phyloP scores from a whole-genome alignment of 2,888 invertebrate genomes.

The Pantelozetes paolii region DNA sequence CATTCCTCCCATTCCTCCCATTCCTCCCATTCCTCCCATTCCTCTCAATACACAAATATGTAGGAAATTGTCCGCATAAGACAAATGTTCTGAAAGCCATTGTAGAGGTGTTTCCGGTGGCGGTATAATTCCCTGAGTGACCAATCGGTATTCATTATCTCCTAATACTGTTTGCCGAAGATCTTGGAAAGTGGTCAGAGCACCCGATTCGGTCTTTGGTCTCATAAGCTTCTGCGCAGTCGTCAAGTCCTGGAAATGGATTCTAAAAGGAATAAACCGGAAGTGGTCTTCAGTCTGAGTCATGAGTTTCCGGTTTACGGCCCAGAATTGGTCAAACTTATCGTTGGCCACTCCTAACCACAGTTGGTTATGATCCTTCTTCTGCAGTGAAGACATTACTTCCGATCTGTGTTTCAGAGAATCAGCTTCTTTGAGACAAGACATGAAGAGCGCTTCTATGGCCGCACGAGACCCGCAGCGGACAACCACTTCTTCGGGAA shows the following conservation, averaged over 20 bases:
- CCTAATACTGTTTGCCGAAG: background rate
- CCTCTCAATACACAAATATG: slow-evolving; percentile 69
- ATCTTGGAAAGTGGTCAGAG: slow-evolving; percentile 16
- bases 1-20: too few species aligned
- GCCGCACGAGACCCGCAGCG: slow-evolving; percentile 67
- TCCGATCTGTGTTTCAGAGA: slow-evolving; percentile 90
- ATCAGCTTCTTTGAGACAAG: slow-evolving; percentile 95
- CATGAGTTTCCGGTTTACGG: slow-evolving; percentile 91
- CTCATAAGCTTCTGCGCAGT: slow-evolving; percentile 34
- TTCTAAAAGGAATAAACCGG: slow-evolving; percentile 76
- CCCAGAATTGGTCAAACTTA: slow-evolving; percentile 99
- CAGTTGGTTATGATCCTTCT: slow-evolving; percentile 91
- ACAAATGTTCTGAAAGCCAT: slow-evolving; percentile 96
- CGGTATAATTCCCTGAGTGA: slow-evolving; percentile 83
- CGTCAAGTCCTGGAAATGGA: too few species aligned
- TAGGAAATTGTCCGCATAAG: slow-evolving; percentile 97
- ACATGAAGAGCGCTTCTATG: slow-evolving; percentile 90
- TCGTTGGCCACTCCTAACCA: slow-evolving; percentile 93
- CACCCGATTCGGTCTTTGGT: slow-evolving; percentile 27
- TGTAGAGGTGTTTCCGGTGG: slow-evolving; percentile 84
- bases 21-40: too few species aligned
- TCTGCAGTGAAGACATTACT: slow-evolving; percentile 84
- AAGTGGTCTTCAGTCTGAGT: slow-evolving; percentile 56
- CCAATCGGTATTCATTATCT: slow-evolving; percentile 53
- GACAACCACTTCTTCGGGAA: slow-evolving; percentile 82